These are phyloP conservation scores for Petrolisthes manimaculis DNA, from an alignment of 2,888 invertebrate genomes.

Conservation along the genomic window DNA sequence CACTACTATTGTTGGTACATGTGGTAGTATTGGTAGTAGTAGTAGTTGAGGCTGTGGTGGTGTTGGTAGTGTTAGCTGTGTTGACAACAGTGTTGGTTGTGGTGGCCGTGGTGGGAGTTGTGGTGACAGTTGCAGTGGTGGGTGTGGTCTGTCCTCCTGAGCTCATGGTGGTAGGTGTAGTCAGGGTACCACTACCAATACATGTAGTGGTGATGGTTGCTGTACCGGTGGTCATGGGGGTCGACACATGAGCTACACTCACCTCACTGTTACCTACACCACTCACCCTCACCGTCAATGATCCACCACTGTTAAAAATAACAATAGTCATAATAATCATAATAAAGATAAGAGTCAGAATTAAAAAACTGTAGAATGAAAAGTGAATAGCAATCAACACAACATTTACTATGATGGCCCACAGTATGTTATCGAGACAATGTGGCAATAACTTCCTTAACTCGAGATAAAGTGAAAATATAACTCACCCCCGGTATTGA, in stretches of 20 bases:
- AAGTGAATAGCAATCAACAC: too few relatives aligned
- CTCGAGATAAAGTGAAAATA: not conserved
- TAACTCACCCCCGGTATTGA: slow-evolving; percentile 40
- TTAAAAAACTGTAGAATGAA: not conserved
- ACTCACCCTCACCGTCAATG: slow-evolving; percentile 38
- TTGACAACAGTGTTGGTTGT: slow-evolving; percentile 22
- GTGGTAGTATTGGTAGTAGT: slow-evolving; percentile 33
- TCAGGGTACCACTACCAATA: slow-evolving; percentile 16
- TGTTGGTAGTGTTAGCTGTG: slow-evolving; percentile 26
- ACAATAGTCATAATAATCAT: not conserved
- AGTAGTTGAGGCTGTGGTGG: slow-evolving; percentile 25
- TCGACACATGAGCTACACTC: not conserved
- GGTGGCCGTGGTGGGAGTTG: not conserved
- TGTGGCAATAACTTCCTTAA: not conserved
- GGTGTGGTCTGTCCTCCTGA: not conserved
- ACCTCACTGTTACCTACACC: slow-evolving; percentile 5
- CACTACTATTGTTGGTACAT: slow-evolving; percentile 20
- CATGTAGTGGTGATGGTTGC: slow-evolving; percentile 17
- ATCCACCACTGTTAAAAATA: not conserved
- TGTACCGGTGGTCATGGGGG: slow-evolving; percentile 20
- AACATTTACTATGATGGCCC: too few relatives aligned
- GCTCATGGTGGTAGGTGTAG: slow-evolving; percentile 12
- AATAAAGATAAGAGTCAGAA: not conserved
- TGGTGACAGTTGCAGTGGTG: not conserved
- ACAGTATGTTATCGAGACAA: too few relatives aligned